Base-by-base conservation (phyloP, 1,140 invertebrate genomes). In the Ips typographus region DNA sequence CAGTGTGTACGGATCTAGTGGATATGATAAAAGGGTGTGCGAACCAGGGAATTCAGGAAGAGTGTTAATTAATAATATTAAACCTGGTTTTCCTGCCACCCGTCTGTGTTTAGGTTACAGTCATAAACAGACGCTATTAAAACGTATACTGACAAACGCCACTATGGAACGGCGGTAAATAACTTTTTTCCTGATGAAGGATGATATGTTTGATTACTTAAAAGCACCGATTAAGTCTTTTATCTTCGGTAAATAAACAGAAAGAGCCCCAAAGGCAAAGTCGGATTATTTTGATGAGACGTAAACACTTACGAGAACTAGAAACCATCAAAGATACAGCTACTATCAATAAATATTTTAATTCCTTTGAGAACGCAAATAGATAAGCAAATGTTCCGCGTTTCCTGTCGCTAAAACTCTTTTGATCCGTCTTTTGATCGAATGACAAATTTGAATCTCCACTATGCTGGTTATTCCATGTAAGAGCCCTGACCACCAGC, bases 311-410 rank as follows among this genome's bases (percentile, higher is more conserved):
- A 73, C 65, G 60, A 72, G 72, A 75, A 75, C 72, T 74, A 75
- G 72, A 74, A 76, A 74, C 72, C 72, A 74, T 75, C 73, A 76
- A 76, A 76, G 75, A 76, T 72, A 66, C 69, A 64, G 69, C 72
- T 76, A 76, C 75, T 76, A 76, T 74, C 75, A 76, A 76, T 76
- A 76, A 76, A 76, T 76, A 76, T 75, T 76, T 76, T 75, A 76
- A 75, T 74, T 70, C 75, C 69, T 76, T 76, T 74, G 73, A 74
- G 72, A 74, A 71, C 68, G 70, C 70, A 76, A 76, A 74, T 72
- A 75, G 74, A 76, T 73, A 74, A 76, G 73, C 74, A 74, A 76
- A 76, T 76, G 73, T 73, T 70, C 64, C 65, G 69, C 68, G 68
- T 76, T 76, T 76, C 73, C 75, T 72, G 71, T 68, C 60, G 62